phyloP scores from a whole-genome alignment of 2,797 vertebrate species.

The Paramormyrops hopkinsi region DNA sequence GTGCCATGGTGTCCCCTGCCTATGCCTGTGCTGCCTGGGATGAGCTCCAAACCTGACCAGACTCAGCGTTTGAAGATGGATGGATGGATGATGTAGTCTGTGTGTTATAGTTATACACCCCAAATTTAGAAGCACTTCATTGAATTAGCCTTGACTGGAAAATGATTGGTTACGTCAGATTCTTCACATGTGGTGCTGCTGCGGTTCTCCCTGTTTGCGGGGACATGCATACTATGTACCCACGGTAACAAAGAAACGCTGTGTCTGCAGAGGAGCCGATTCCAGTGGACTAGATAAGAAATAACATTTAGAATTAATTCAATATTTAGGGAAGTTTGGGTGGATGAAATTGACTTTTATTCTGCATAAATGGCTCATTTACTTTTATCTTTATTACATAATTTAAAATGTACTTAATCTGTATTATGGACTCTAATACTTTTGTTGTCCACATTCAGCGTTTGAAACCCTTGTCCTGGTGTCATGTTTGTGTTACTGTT shows the following conservation, averaged over 20 bases:
- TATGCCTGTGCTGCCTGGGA: background rate
- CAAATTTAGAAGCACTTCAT: background rate
- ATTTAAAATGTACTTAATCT: background rate
- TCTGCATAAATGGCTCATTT: background rate
- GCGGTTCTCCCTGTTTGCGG: background rate
- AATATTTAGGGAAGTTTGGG: background rate
- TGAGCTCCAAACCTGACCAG: background rate
- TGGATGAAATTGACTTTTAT: background rate
- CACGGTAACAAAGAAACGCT: background rate
- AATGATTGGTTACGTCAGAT: background rate
- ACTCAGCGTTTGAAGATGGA: background rate
- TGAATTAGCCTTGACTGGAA: background rate
- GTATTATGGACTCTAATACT: background rate
- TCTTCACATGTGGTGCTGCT: background rate
- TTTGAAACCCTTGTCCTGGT: background rate
- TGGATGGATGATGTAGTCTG: background rate
- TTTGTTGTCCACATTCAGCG: background rate
- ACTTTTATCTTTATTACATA: background rate
- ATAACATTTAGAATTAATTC: background rate
- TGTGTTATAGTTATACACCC: background rate
- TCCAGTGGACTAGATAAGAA: background rate
- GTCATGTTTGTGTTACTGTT: background rate
- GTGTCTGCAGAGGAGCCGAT: background rate
- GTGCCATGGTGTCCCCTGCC: background rate
- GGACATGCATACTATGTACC: background rate